Conservation (phyloP, 2,888 invertebrate species). For the Cosmia trapezina region DNA sequence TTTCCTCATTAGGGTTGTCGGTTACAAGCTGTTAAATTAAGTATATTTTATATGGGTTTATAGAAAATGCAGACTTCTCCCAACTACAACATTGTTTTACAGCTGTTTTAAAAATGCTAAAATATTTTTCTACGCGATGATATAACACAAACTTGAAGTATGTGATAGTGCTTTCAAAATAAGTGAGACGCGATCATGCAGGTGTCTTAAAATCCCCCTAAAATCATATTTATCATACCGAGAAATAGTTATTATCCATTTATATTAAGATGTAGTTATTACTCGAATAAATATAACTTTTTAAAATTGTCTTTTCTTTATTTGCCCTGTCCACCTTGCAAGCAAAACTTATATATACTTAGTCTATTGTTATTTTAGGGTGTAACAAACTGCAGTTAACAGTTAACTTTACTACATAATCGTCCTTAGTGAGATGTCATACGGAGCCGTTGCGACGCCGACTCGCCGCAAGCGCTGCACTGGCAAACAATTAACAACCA, state of each 20-base stretch:
- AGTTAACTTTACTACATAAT: too few relatives aligned
- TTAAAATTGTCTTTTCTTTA: slow-evolving; percentile 80
- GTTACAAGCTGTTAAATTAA: slow-evolving; percentile 60
- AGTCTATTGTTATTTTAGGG: too few relatives aligned
- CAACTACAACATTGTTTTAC: slow-evolving; percentile 74
- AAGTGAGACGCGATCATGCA: slow-evolving; percentile 76
- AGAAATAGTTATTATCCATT: slow-evolving; percentile 89
- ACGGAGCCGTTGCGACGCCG: too few relatives aligned
- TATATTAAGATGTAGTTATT: slow-evolving; percentile 91
- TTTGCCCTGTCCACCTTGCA: background rate
- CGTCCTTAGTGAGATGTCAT: too few relatives aligned
- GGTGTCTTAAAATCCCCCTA: slow-evolving; percentile 85
- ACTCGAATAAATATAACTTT: slow-evolving; percentile 91
- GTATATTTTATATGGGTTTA: slow-evolving; percentile 61
- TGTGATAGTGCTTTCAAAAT: slow-evolving; percentile 85
- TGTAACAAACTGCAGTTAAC: too few relatives aligned
- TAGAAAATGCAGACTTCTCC: slow-evolving; percentile 76
- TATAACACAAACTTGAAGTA: slow-evolving; percentile 81
- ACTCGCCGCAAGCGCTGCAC: too few relatives aligned
- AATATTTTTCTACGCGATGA: slow-evolving; percentile 85
- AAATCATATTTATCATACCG: slow-evolving; percentile 89
- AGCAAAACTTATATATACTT: background rate
- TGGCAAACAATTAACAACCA: too few relatives aligned
- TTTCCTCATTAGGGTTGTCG: slow-evolving; percentile 59
- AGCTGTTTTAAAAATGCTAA: slow-evolving; percentile 80